Evolutionary conservation across 2,113 vertebrate species (phyloP).

Genomic region (Gavialis gangeticus): DNA sequence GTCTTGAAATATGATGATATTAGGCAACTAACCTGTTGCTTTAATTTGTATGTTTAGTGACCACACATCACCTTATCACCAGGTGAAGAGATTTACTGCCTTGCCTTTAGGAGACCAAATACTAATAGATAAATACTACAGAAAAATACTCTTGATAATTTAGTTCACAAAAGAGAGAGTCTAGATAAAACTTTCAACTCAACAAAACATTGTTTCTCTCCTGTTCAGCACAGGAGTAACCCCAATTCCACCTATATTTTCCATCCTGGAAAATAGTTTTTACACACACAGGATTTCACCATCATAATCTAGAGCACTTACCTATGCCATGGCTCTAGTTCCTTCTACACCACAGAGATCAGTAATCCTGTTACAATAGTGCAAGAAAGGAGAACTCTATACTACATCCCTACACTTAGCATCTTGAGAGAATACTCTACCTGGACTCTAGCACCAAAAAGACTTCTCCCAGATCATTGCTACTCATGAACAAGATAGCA

Average conservation of each 20-base stretch:
- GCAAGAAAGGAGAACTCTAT: neutral
- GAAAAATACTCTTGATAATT: neutral
- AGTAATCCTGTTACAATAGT: neutral
- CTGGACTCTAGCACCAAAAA: neutral
- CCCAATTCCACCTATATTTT: neutral
- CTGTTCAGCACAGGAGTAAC: neutral
- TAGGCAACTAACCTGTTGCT: neutral
- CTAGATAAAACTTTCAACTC: neutral
- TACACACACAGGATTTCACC: neutral
- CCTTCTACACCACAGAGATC: neutral
- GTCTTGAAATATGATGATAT: neutral
- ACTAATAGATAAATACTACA: neutral
- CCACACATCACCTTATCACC: neutral
- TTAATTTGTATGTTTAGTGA: neutral
- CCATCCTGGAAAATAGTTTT: conserved; percentile 15
- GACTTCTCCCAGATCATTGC: neutral
- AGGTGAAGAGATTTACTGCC: neutral
- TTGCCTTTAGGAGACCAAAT: neutral
- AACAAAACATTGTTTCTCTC: neutral
- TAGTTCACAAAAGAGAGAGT: conserved; percentile 34
- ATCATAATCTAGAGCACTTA: no score
- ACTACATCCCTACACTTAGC: neutral
- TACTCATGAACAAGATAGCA: neutral
- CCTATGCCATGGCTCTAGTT: neutral
- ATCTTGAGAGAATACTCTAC: neutral